These are phyloP conservation scores for Equus quagga DNA, from an alignment of 2,113 vertebrate genomes.

Conservation along the genomic window DNA sequence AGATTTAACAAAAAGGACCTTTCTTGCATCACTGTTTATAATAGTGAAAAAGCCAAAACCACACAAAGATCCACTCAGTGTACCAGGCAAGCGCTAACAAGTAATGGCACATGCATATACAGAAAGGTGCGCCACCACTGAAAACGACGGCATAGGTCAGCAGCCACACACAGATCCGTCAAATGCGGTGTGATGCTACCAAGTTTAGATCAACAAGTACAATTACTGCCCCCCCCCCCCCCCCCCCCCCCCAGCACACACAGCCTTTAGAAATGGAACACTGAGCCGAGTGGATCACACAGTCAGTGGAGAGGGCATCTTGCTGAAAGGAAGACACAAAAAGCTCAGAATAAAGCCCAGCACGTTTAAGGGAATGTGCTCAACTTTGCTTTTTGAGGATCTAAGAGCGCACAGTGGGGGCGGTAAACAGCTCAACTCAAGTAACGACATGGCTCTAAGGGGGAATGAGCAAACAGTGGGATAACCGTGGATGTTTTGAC, in stretches of 20 bases:
- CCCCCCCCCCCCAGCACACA: neutral
- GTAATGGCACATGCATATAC: rapidly evolving
- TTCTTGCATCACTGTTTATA: neutral
- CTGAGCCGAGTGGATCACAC: neutral
- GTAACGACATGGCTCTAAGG: neutral
- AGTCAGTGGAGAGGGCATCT: neutral
- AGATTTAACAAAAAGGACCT: neutral
- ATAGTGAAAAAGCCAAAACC: neutral
- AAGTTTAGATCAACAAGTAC: neutral
- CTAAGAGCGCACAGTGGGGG: neutral
- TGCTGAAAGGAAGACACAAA: neutral
- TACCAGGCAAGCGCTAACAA: neutral
- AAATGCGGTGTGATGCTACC: neutral
- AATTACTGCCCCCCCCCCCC: no score
- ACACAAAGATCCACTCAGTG: neutral
- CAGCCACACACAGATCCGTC: no score
- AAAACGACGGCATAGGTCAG: neutral
- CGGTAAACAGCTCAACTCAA: neutral
- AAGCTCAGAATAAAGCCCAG: neutral
- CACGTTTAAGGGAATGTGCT: neutral
- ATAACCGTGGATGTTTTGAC: neutral
- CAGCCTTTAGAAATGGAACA: neutral
- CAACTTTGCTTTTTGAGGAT: neutral
- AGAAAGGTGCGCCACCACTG: rapidly evolving
- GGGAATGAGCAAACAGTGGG: neutral